Percentiles rank a stretch among this genome's conserved stretches.
Evolutionary conservation across 2,888 invertebrate genomes (phyloP).

Genomic region (Mesoligia furuncula): DNA sequence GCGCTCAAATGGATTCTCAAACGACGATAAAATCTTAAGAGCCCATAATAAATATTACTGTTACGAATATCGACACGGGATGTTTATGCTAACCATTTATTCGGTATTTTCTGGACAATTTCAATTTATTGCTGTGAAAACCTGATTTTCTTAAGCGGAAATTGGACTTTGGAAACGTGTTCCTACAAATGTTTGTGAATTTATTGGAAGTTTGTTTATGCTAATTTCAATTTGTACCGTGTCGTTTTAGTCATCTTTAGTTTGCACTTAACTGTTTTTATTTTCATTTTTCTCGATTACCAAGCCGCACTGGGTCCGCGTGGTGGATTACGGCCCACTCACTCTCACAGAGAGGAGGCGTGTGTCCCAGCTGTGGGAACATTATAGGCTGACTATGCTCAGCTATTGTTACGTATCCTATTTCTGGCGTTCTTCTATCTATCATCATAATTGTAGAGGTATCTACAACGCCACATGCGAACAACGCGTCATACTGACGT

Average conservation of each 20-base stretch:
- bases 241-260: not conserved
- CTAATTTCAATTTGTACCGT: not conserved
- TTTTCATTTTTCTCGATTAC: not conserved
- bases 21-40: slow-evolving; percentile 56
- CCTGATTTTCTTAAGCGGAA: slow-evolving; percentile 15
- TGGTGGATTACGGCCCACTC: not conserved
- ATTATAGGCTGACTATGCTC: too few species aligned
- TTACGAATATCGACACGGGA: slow-evolving; percentile 36
- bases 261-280: not conserved
- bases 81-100: slow-evolving; percentile 42
- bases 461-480: too few species aligned
- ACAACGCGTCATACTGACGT: too few species aligned
- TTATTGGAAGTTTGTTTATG: not conserved
- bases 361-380: not conserved
- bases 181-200: not conserved
- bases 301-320: not conserved
- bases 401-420: too few species aligned
- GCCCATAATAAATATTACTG: slow-evolving; percentile 47
- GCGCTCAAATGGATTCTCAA: slow-evolving; percentile 35
- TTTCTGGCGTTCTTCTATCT: slow-evolving; percentile 1
- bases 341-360: not conserved
- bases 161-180: slow-evolving; percentile 1
- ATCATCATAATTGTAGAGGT: too few species aligned
- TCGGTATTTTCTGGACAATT: slow-evolving; percentile 48
- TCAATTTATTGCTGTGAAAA: slow-evolving; percentile 37